Percentiles rank a stretch among this genome's conserved stretches.
phyloP scores from a whole-genome alignment of 1,140 invertebrate species.

The Belonocnema kinseyi region DNA sequence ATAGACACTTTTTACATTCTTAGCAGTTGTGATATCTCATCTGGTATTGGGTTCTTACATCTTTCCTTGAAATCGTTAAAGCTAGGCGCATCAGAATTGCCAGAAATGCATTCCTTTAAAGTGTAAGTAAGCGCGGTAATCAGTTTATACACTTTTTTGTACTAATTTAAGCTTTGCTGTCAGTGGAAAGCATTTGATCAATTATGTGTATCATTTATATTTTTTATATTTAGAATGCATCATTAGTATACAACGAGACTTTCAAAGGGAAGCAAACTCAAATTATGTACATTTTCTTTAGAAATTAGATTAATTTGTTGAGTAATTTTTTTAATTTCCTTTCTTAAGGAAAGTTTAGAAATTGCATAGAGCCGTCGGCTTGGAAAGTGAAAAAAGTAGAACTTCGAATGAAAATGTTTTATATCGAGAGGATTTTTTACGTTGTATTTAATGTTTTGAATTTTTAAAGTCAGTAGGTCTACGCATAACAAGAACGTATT shows the following conservation, averaged over 20 bases:
- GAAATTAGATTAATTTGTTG: background rate
- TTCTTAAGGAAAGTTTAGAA: background rate
- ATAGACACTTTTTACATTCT: too few species aligned
- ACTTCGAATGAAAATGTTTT: background rate
- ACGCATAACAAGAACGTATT: background rate
- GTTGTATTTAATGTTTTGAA: background rate
- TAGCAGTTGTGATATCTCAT: too few species aligned
- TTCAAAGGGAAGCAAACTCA: background rate
- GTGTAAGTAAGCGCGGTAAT: slow-evolving; percentile 10
- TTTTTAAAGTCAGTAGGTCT: background rate
- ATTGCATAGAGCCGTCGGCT: background rate
- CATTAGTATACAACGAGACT: slow-evolving; percentile 1
- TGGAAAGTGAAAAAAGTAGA: too few species aligned
- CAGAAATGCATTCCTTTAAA: slow-evolving; percentile 24
- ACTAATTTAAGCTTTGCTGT: background rate
- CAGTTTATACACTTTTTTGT: slow-evolving; percentile 3
- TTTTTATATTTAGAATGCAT: background rate
- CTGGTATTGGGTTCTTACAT: slow-evolving; percentile 5
- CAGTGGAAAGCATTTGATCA: background rate
- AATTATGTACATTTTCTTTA: background rate
- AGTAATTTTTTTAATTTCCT: background rate
- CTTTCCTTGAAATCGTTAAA: background rate
- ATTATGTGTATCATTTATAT: background rate
- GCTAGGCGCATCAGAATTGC: slow-evolving; percentile 6
- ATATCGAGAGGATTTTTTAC: slow-evolving; percentile 9